phyloP scores from a whole-genome alignment of 1,140 invertebrate species.

The Bombus haemorrhoidalis region DNA sequence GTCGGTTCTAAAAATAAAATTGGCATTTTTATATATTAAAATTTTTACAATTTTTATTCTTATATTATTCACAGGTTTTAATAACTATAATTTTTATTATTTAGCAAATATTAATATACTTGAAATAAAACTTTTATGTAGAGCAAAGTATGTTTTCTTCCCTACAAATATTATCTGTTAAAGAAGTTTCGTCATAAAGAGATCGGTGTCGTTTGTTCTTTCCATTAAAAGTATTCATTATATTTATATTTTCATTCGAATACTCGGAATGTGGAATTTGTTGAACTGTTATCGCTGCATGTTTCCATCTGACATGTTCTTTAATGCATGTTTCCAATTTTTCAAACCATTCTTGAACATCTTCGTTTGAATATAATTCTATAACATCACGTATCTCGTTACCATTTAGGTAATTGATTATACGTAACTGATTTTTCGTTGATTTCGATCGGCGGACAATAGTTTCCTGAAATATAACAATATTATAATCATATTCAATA shows the following conservation, averaged over 20 bases:
- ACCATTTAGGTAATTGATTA: conserved; percentile 79
- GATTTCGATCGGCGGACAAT: conserved; percentile 74
- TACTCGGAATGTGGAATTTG: conserved; percentile 83
- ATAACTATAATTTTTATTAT: neutral
- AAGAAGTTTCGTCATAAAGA: conserved; percentile 85
- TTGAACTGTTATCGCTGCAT: conserved; percentile 85
- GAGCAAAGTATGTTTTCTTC: neutral
- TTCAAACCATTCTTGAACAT: conserved; percentile 81
- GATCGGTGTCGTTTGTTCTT: conserved; percentile 82
- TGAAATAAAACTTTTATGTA: neutral
- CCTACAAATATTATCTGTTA: conserved; percentile 79
- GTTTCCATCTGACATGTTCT: conserved; percentile 85
- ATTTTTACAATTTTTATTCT: neutral
- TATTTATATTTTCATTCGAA: conserved; percentile 40
- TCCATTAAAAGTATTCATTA: conserved; percentile 80
- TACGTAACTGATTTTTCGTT: conserved; percentile 76
- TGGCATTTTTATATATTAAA: neutral
- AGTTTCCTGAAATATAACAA: conserved; percentile 73
- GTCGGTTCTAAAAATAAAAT: neutral
- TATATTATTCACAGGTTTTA: neutral
- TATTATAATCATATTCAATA: neutral
- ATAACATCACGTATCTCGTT: conserved; percentile 75
- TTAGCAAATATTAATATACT: neutral
- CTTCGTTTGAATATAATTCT: conserved; percentile 77
- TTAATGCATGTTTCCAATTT: conserved; percentile 80